Evolutionary conservation across 2,797 vertebrate species (phyloP).

Genomic region (Pristis pectinata): DNA sequence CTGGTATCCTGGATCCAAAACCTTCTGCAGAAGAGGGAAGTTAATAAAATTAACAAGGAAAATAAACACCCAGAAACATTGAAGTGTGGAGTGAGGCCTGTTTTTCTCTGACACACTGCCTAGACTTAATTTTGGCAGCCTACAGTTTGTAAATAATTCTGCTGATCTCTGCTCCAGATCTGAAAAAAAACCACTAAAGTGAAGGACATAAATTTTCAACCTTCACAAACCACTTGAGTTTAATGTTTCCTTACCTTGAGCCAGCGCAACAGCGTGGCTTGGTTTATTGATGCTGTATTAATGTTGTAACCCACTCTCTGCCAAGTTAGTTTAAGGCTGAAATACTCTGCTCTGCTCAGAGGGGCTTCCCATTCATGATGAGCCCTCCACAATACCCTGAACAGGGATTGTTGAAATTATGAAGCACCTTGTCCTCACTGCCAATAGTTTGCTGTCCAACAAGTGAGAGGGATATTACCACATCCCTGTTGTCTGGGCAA

Average conservation of each 20-base stretch:
- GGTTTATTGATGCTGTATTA: neutral
- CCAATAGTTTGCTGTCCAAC: neutral
- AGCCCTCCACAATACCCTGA: neutral
- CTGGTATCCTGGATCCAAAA: neutral
- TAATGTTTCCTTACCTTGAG: neutral
- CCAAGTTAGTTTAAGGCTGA: neutral
- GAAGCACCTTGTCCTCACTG: neutral
- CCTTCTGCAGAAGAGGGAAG: neutral
- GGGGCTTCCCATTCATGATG: neutral
- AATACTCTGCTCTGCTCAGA: neutral
- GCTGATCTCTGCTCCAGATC: neutral
- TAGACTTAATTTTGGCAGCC: neutral
- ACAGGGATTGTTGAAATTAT: neutral
- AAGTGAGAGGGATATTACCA: neutral
- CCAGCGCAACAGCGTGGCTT: neutral
- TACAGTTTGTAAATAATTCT: neutral
- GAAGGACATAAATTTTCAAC: neutral
- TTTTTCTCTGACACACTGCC: conserved; percentile 5
- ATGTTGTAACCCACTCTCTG: neutral
- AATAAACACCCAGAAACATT: neutral
- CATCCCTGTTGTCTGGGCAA: neutral
- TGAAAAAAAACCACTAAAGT: neutral
- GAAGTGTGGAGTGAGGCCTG: neutral
- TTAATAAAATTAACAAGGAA: conserved; percentile 12
- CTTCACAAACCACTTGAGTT: neutral